Evolutionary conservation across 2,888 invertebrate species (phyloP), one percentile per base, ranked within the genome.

Genomic region (Junonia oenone): DNA sequence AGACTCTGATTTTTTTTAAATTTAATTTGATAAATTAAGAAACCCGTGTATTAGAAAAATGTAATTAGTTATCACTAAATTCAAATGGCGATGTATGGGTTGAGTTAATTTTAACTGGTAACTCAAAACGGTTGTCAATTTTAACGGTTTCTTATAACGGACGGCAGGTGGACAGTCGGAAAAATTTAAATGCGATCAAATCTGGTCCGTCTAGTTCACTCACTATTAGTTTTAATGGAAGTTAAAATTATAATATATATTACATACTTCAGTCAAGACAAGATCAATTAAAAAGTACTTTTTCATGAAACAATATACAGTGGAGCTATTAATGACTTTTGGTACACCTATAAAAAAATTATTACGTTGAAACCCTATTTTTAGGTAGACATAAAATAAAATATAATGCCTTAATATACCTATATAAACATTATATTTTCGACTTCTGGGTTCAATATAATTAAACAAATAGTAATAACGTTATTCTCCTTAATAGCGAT

Each of bases 81-180:
- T 52, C 45, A 35, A 53, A 60, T 58, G 49, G 55, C 57, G 45
- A 43, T 56, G 40, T 52, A 56, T 40, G 53, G 60, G 51, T 54
- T 50, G 55, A 53, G 56, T 62, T 46, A 62, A 60, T 57, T 58
- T 55, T 47, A 60, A 62, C 56, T 56, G 70, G 73, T 69, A 68
- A 72, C 69, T 66, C 67, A 71, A 55, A 74, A 72, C 68, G 71
- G 74, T 66, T 68, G 58, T 64, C 60, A 65, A 69, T 69, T 72
- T 69, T 63, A 69, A 68, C 69, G 66, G 65, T 62, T 61, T 55
- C 59, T 58, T 61, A 59, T 63, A 64, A 65, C 64, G 63, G 63
- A 48, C 55, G 45, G 51, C 65, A 65, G 65, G 65, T 65, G 65
- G 61, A 63, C 59, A 56, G 57, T 54, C 57, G 56, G 57, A 62